phyloP scores from a whole-genome alignment of 1,140 invertebrate genomes.

The Lysiphlebus fabarum region DNA sequence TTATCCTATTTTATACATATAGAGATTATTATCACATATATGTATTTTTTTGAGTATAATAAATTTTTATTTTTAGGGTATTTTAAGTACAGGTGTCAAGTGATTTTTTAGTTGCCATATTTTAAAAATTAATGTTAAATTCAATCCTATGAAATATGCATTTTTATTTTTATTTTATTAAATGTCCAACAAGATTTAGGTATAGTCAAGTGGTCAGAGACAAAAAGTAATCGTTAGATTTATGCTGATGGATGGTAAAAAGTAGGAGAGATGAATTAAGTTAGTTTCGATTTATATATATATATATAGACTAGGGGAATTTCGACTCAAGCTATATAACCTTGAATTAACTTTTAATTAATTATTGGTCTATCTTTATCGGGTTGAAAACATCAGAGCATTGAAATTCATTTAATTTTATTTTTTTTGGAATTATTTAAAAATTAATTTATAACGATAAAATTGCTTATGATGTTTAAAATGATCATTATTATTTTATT shows the following conservation, averaged over 20 bases:
- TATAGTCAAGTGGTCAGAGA: slow-evolving; percentile 16
- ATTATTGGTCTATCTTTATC: slow-evolving; percentile 21
- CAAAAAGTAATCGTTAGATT: slow-evolving; percentile 1
- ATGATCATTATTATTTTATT: too few species aligned
- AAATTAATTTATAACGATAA: too few species aligned
- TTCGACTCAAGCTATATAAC: slow-evolving; percentile 5
- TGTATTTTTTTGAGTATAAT: not conserved
- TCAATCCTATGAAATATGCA: slow-evolving; percentile 21
- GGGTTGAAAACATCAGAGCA: not conserved
- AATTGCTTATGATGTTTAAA: too few species aligned
- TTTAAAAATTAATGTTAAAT: slow-evolving; percentile 17
- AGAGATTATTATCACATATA: too few species aligned
- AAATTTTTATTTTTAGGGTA: not conserved
- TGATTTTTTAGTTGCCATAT: slow-evolving; percentile 1
- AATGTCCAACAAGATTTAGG: slow-evolving; percentile 12
- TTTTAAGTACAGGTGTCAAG: not conserved
- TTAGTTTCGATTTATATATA: slow-evolving; percentile 1
- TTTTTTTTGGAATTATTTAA: too few species aligned
- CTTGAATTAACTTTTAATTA: slow-evolving; percentile 23
- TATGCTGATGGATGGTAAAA: not conserved
- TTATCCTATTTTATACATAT: too few species aligned
- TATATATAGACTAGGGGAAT: too few species aligned
- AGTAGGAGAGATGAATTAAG: slow-evolving; percentile 10
- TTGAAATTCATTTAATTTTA: slow-evolving; percentile 6
- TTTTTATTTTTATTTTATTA: slow-evolving; percentile 14